Evolutionary conservation across 1,140 invertebrate species (phyloP).

Genomic region (Rhysida immarginata): DNA sequence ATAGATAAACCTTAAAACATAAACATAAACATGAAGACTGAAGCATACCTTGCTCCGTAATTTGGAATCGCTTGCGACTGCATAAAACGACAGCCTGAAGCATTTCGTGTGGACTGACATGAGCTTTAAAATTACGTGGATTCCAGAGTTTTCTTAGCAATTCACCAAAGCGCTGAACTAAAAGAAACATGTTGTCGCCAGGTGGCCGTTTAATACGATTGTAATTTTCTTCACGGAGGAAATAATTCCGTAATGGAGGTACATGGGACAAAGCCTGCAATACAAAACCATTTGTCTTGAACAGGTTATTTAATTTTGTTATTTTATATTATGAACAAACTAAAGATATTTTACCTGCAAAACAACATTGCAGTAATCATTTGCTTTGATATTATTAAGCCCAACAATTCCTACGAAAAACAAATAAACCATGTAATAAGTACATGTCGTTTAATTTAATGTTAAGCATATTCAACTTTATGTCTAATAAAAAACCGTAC

Average conservation of each 20-base stretch:
- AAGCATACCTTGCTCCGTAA: conserved; percentile 88
- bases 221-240: conserved; percentile 87
- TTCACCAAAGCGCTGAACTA: conserved; percentile 94
- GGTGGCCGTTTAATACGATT: conserved; percentile 72
- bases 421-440: conserved; percentile 8
- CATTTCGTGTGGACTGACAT: conserved; percentile 99
- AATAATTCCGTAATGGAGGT: conserved; percentile 82
- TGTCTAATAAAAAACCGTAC: no score
- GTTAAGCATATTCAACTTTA: no score
- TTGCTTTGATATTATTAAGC: conserved; percentile 97
- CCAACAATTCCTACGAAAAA: conserved; percentile 62
- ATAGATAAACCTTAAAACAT: background rate
- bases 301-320: no score
- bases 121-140: conserved; percentile 95
- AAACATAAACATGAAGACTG: background rate
- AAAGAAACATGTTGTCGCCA: conserved; percentile 74
- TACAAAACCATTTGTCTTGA: no score
- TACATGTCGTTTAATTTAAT: no score
- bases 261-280: conserved; percentile 83
- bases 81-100: conserved; percentile 95
- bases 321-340: conserved; percentile 9
- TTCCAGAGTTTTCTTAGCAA: conserved; percentile 97
- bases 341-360: conserved; percentile 51
- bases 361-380: conserved; percentile 98
- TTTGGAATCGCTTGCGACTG: conserved; percentile 96